Evolutionary conservation across 2,888 invertebrate genomes (phyloP).

Genomic region (Drosophila helvetica): DNA sequence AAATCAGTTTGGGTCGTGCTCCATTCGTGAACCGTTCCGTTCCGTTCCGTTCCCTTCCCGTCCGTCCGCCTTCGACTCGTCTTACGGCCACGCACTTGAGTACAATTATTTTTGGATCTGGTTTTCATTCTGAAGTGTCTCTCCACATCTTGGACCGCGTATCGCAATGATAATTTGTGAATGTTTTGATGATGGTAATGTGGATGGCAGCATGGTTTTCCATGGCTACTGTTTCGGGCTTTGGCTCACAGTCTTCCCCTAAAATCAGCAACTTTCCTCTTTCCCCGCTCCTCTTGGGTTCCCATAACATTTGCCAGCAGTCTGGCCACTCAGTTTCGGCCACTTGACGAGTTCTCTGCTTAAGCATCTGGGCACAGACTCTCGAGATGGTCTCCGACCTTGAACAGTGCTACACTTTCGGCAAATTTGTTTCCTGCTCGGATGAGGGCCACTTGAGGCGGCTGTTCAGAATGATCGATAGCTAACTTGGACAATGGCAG

Average conservation of each 20-base stretch:
- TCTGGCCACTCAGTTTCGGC: constrained; percentile 3
- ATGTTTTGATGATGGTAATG: constrained; percentile 3
- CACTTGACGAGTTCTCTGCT: constrained; percentile 35
- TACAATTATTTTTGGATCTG: constrained; percentile 63
- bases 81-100: constrained; percentile 52
- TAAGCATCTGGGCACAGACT: constrained; percentile 41
- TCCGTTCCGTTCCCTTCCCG: no score
- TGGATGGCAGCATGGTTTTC: background rate
- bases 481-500: background rate
- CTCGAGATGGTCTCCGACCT: constrained; percentile 55
- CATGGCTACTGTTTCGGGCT: background rate
- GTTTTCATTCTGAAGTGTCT: constrained; percentile 59
- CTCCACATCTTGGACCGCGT: background rate
- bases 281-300: no score
- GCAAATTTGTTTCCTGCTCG: constrained; percentile 61
- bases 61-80: constrained; percentile 57
- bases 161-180: background rate
- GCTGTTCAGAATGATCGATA: constrained; percentile 4
- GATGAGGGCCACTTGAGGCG: constrained; percentile 43
- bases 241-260: constrained; percentile 5
- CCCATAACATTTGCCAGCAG: background rate
- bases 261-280: background rate
- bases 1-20: constrained; percentile 5
- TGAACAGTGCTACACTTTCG: constrained; percentile 52
- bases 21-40: constrained; percentile 9